Percentiles rank a stretch among this genome's conserved stretches.
These are phyloP conservation scores for Aix galericulata DNA, from an alignment of 2,113 vertebrate genomes.

Conservation along the genomic window DNA sequence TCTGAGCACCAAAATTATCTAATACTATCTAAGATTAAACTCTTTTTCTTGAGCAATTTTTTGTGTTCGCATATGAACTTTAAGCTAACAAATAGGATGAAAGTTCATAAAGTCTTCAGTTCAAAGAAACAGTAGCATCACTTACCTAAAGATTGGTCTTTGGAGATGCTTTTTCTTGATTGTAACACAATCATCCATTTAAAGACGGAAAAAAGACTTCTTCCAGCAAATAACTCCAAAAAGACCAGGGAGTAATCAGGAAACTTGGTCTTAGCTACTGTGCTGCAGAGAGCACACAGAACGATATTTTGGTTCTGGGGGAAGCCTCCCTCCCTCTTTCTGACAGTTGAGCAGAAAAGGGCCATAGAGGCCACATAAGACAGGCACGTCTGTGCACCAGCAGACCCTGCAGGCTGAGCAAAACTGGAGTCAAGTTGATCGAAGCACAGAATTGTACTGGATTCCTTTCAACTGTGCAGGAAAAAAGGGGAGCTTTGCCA, in stretches of 20 bases:
- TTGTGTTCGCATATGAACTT: background rate
- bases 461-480: slow-evolving; percentile 69
- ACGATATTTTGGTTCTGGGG: slow-evolving; percentile 78
- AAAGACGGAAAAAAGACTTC: slow-evolving; percentile 74
- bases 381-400: slow-evolving; percentile 74
- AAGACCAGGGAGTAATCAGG: slow-evolving; percentile 66
- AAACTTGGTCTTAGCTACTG: slow-evolving; percentile 77
- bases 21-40: background rate
- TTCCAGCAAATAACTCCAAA: slow-evolving; percentile 78
- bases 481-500: slow-evolving; percentile 70
- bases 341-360: slow-evolving; percentile 82
- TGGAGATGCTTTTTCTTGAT: slow-evolving; percentile 91
- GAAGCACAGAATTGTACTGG: slow-evolving; percentile 30
- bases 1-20: background rate
- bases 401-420: slow-evolving; percentile 73
- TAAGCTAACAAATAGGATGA: background rate
- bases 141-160: slow-evolving; percentile 92
- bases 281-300: slow-evolving; percentile 73
- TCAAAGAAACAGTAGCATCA: slow-evolving; percentile 43
- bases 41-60: background rate
- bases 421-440: slow-evolving; percentile 67
- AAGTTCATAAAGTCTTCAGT: slow-evolving; percentile 7
- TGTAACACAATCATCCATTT: slow-evolving; percentile 92
- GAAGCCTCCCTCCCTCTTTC: slow-evolving; percentile 80
- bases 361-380: slow-evolving; percentile 86